Percentiles rank a stretch among this genome's conserved stretches.
phyloP scores from a whole-genome alignment of 2,797 vertebrate species.

The Philypnodon macrostomus region DNA sequence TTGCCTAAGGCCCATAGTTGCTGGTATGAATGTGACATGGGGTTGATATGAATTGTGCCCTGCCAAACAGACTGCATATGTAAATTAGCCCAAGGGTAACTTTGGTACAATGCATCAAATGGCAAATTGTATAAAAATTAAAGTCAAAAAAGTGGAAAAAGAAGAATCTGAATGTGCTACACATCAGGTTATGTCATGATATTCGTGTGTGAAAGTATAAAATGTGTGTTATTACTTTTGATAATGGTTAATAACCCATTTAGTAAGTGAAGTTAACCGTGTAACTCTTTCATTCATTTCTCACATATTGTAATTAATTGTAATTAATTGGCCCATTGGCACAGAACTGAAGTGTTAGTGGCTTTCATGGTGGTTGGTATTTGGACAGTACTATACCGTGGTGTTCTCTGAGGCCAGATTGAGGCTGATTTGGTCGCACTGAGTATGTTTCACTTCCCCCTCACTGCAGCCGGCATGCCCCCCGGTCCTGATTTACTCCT shows the following conservation, averaged over 20 bases:
- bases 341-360: slow-evolving; percentile 39
- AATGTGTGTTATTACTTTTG: not conserved
- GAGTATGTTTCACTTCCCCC: slow-evolving; percentile 73
- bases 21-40: too few species aligned
- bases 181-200: too few species aligned
- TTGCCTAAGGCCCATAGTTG: too few species aligned
- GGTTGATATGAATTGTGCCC: too few species aligned
- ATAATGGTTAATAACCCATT: slow-evolving; percentile 2
- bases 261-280: not conserved
- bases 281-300: slow-evolving; percentile 5
- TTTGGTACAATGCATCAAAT: too few species aligned
- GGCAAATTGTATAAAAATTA: too few species aligned
- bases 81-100: too few species aligned
- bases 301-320: not conserved
- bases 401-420: slow-evolving; percentile 61
- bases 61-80: too few species aligned
- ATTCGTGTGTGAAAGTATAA: too few species aligned
- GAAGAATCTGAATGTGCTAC: too few species aligned
- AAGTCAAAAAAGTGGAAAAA: too few species aligned
- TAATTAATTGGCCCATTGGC: slow-evolving; percentile 8
- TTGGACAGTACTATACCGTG: slow-evolving; percentile 44
- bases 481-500: slow-evolving; percentile 70
- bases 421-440: slow-evolving; percentile 69
- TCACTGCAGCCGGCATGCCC: slow-evolving; percentile 71
- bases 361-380: slow-evolving; percentile 34